Evolutionary conservation across 2,888 invertebrate species (phyloP), one percentile per base, ranked within the genome.

Genomic region (Xestia sexstrigata): DNA sequence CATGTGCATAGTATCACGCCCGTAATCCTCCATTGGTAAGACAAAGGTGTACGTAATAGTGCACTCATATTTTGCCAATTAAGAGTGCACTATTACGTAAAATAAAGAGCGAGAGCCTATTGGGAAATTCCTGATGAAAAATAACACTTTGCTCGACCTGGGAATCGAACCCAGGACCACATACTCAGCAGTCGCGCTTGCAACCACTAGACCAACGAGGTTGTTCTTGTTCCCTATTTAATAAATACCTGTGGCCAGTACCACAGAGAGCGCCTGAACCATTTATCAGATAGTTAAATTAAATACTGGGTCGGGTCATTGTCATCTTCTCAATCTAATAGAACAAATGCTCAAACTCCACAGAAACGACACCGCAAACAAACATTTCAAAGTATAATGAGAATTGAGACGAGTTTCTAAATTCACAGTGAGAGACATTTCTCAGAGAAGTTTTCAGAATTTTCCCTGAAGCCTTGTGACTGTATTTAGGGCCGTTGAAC

Each of bases 361-460:
- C 63, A 58, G 58, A 66, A 79, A 15, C 52, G 47, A 42, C 42
- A 47, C 52, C 67, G 20, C 75, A 52, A 17, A 69, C 58, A 45
- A 81, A 76, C 60, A 70, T 66, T 52, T 70, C 23, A 70, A 66
- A 67, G 35, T 70, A 58, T 70, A 70, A 62, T 76, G 52, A 70
- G 52, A 66, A 75, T 45, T 66, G 70, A 74, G 63, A 65, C 42
- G n/a, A 65, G 35, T 47, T 49, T 66, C 71, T 55, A 66, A 67
- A 72, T 72, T 76, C 58, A 67, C 52, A 80, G n/a, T 42, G 49
- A 66, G 17, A 62, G 68, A 63, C 63, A 35, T 60, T 77, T 77
- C 63, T 70, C 72, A 30, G 30, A 65, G 35, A 83, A 81, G 55
- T 68, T 79, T 76, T 49, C 35, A 81, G 55, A 68, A 70, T 76